Evolutionary conservation across 2,113 vertebrate species (phyloP), one percentile per base, ranked within the genome.

Genomic region (Seriola rivoliana): DNA sequence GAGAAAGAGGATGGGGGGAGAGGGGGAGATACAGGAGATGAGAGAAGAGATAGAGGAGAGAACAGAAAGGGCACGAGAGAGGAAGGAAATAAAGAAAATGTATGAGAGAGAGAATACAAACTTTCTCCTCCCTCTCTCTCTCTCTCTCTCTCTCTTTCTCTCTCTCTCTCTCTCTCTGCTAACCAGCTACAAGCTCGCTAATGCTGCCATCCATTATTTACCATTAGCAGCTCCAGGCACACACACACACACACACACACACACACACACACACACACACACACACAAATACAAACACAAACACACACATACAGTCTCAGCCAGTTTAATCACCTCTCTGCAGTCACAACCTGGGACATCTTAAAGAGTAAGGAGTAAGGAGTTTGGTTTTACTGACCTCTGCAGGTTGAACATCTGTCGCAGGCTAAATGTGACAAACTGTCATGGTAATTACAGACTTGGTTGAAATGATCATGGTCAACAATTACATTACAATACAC

Each of bases 141-240:
- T 64, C 69, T 74, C 17, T 65, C 69, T 78, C 11, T 17, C 48
- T 67, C n/a, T n/a, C n/a, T n/a, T n/a, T n/a, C n/a, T n/a, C 69
- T 74, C 17, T 65, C 69, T 78, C 13, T 74, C 25, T 64, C 69
- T 74, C 21, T 65, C 69, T 78, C 11, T 17, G 29, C 71, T 74
- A 74, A 85, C 46, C 70, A 76, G 77, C 77, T 73, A 85, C 79
- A 79, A 67, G 77, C 60, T 4, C 62, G 38, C 77, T 78, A 84
- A 85, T 84, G 90, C 80, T 85, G 71, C 86, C 82, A 87, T 90
- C 86, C 82, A 90, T 90, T 85, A 89, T 88, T 91, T 40, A 89
- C 40, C 74, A 84, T 85, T 50, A 80, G 66, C 70, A 58, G 74
- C 88, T 83, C 13, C 65, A 38, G 5, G 6, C 67, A 1, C 59